phyloP scores from a whole-genome alignment of 2,113 vertebrate species.

The Prinia subflava region DNA sequence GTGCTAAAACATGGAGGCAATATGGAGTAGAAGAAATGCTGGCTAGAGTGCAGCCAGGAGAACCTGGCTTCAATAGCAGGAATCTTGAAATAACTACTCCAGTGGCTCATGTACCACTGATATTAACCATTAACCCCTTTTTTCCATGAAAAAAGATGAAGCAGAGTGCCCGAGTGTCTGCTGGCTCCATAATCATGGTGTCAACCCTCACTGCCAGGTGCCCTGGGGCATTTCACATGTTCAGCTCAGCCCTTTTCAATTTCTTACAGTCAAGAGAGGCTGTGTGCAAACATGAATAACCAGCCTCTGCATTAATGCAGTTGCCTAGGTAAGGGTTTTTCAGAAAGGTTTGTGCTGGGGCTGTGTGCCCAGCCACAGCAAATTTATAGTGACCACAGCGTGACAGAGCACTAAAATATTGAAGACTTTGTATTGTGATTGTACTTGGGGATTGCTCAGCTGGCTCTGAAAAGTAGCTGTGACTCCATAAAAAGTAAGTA shows the following conservation, averaged over 20 bases:
- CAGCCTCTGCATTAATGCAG: background rate
- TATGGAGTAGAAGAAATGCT: background rate
- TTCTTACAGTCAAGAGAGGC: background rate
- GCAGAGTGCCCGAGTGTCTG: background rate
- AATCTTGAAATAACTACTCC: background rate
- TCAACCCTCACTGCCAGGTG: background rate
- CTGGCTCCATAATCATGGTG: accelerated
- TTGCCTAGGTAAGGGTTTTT: background rate
- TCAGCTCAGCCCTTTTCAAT: background rate
- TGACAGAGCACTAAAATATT: constrained; percentile 31
- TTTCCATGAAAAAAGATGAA: background rate
- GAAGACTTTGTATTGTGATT: background rate
- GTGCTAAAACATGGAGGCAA: background rate
- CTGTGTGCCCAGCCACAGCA: background rate
- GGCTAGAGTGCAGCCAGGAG: background rate
- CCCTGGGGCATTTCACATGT: background rate
- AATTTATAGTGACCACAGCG: background rate
- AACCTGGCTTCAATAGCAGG: background rate
- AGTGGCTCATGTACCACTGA: background rate
- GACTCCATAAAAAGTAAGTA: constrained; percentile 41
- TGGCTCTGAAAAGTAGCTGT: constrained; percentile 18
- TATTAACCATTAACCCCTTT: background rate
- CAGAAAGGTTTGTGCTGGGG: background rate
- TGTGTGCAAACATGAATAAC: background rate
- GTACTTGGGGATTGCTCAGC: background rate